These are phyloP conservation scores for Brachyhypopomus occidentalis DNA, from an alignment of 2,113 vertebrate species.

Conservation along the genomic window DNA sequence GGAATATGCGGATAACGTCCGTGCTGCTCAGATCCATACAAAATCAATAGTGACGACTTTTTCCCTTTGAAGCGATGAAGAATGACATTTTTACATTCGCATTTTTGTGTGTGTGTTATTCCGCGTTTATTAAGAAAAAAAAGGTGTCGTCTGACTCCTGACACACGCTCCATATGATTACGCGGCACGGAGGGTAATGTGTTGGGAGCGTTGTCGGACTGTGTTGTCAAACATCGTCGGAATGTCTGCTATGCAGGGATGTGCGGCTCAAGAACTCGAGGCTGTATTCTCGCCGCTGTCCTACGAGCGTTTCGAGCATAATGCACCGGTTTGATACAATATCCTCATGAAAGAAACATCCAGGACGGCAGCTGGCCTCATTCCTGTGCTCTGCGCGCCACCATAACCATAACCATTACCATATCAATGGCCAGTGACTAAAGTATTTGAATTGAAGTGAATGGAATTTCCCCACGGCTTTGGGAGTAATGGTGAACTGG, in stretches of 20 bases:
- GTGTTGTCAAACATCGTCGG: not conserved
- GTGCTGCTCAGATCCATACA: constrained; percentile 9
- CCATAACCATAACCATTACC: not conserved
- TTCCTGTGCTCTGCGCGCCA: not conserved
- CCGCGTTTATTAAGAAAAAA: too few relatives aligned
- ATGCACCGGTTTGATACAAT: not conserved
- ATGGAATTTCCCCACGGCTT: too few relatives aligned
- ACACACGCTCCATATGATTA: not conserved
- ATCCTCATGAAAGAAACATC: not conserved
- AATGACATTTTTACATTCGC: too few relatives aligned
- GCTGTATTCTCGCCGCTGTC: not conserved
- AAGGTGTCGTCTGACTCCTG: not conserved
- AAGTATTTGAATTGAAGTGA: too few relatives aligned
- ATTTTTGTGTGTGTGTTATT: too few relatives aligned
- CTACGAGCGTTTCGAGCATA: not conserved
- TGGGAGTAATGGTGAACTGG: too few relatives aligned
- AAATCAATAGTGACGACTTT: not conserved
- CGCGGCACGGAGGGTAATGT: not conserved
- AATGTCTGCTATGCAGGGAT: not conserved
- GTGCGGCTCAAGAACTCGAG: not conserved
- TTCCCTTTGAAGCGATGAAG: too few relatives aligned
- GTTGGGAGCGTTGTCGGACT: not conserved
- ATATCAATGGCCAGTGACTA: not conserved
- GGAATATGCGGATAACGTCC: constrained; percentile 24
- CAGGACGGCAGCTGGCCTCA: not conserved